Conservation (phyloP, 2,797 vertebrate species). For the Xerus rutilus region DNA sequence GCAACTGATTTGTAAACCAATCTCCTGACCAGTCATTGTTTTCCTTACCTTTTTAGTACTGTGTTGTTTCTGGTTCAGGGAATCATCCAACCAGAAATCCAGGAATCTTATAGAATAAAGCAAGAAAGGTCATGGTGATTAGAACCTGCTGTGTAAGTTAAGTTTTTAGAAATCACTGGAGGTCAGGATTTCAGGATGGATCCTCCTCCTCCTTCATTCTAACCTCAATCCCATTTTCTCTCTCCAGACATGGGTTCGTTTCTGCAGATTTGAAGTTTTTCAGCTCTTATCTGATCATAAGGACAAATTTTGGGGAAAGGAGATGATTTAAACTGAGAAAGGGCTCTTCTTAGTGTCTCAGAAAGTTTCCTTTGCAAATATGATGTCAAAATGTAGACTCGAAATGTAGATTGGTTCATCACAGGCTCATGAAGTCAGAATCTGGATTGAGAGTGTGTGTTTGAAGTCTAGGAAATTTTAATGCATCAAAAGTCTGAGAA, state of each 20-base stretch:
- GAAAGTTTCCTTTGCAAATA: not conserved
- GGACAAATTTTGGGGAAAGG: not conserved
- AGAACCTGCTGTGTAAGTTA: conserved; percentile 86
- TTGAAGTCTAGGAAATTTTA: not conserved
- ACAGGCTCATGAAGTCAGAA: not conserved
- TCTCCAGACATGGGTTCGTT: not conserved
- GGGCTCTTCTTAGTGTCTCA: not conserved
- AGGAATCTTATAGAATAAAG: conserved; percentile 83
- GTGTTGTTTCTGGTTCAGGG: conserved; percentile 77
- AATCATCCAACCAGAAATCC: conserved; percentile 84
- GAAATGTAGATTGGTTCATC: not conserved
- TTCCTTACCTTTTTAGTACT: conserved; percentile 48
- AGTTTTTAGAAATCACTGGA: conserved; percentile 86
- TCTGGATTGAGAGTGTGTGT: not conserved
- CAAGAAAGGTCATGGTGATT: conserved; percentile 78
- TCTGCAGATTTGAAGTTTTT: not conserved
- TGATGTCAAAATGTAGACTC: not conserved
- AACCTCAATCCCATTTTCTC: not conserved
- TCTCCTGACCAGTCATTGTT: conserved; percentile 50
- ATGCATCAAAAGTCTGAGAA: not conserved
- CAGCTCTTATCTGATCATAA: not conserved
- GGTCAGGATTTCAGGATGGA: conserved; percentile 78
- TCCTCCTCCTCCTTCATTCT: not conserved
- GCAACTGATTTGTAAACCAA: conserved; percentile 57
- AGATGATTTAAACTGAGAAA: not conserved